Evolutionary conservation across 23 tunicate species (phyloP).

Genomic region (Oikopleura vanhoeffeni): DNA sequence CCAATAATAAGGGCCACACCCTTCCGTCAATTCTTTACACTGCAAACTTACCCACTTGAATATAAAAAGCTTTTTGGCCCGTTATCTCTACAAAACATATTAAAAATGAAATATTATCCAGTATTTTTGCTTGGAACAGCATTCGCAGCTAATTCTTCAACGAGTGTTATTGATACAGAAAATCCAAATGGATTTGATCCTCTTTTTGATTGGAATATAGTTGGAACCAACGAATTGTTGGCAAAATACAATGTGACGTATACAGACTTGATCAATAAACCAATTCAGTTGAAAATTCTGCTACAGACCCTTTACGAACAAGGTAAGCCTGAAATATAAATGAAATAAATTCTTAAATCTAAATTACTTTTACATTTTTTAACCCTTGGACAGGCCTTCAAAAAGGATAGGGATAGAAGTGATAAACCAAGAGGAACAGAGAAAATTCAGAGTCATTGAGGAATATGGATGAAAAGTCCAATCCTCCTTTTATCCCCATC

Average conservation of each 20-base stretch:
- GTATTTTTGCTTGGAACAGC: background rate
- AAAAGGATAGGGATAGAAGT: too few species aligned
- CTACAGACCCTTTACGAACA: background rate
- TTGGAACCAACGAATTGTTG: background rate
- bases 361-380: too few species aligned
- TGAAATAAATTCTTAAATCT: too few species aligned
- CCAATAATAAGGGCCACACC: too few species aligned
- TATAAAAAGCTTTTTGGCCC: background rate
- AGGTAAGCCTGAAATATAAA: background rate
- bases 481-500: too few species aligned
- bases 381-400: too few species aligned
- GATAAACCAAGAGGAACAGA: too few species aligned
- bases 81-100: too few species aligned
- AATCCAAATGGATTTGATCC: conserved; percentile 14
- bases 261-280: conserved; percentile 2
- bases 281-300: background rate
- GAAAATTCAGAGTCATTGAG: too few species aligned
- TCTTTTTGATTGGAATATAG: conserved; percentile 5
- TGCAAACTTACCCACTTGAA: background rate
- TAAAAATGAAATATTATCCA: background rate
- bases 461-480: too few species aligned
- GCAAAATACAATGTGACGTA: conserved; percentile 2
- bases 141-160: background rate
- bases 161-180: background rate
- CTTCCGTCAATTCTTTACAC: background rate